phyloP scores from a whole-genome alignment of 2,113 vertebrate genomes.

The Caretta caretta region DNA sequence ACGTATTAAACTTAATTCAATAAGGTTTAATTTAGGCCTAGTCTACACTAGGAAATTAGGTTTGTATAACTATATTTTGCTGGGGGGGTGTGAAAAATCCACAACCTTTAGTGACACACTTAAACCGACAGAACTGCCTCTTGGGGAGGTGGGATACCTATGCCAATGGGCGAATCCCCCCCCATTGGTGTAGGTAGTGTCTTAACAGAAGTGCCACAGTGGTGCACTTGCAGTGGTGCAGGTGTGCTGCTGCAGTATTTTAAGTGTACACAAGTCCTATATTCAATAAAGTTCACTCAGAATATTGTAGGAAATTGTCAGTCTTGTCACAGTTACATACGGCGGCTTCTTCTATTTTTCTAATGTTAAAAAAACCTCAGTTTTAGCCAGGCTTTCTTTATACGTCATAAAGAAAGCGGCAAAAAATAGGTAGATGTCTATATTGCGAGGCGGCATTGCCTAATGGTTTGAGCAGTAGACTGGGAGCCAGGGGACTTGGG shows the following conservation, averaged over 20 bases:
- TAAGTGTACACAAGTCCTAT: background rate
- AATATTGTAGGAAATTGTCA: background rate
- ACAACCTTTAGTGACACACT: too few relatives aligned
- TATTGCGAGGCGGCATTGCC: background rate
- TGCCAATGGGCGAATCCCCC: background rate
- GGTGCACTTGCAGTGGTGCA: background rate
- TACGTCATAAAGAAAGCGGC: background rate
- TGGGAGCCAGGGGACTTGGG: background rate
- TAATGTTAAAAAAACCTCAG: background rate
- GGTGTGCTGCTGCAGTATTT: background rate
- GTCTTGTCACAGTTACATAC: background rate
- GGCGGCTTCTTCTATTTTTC: background rate
- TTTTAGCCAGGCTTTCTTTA: background rate
- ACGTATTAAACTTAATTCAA: background rate
- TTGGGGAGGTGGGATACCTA: background rate
- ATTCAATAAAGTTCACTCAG: too few relatives aligned
- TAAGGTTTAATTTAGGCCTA: background rate
- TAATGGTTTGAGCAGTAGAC: background rate
- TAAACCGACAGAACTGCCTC: background rate
- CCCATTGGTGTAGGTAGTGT: background rate
- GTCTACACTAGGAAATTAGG: background rate
- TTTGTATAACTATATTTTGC: background rate
- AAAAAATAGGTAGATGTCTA: background rate
- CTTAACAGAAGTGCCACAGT: background rate
- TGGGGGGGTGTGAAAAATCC: background rate